Evolutionary conservation across 2,797 vertebrate species (phyloP).

Genomic region (Trichosurus vulpecula): DNA sequence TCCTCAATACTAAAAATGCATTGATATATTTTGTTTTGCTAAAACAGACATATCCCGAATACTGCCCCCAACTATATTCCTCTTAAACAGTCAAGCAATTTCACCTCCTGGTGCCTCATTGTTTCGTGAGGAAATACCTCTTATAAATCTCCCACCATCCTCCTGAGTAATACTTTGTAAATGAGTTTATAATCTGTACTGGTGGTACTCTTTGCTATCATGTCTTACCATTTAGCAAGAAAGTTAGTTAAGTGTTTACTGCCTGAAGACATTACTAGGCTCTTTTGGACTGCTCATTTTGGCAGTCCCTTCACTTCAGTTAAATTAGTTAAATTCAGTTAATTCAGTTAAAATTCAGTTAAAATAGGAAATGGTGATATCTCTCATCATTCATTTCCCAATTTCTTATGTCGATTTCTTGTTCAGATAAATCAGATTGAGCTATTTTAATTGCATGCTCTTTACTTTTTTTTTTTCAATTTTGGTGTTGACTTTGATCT

Average conservation of each 20-base stretch:
- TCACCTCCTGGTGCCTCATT: not conserved
- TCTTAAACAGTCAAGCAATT: not conserved
- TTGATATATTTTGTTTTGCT: not conserved
- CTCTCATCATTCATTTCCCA: not conserved
- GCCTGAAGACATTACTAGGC: not conserved
- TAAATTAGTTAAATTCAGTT: too few species aligned
- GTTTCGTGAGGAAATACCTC: too few species aligned
- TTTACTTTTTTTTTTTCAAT: not conserved
- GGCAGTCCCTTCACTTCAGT: not conserved
- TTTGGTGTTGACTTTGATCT: not conserved
- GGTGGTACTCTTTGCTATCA: not conserved
- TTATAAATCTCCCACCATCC: not conserved
- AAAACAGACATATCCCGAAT: not conserved
- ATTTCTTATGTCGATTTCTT: not conserved
- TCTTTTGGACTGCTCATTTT: not conserved
- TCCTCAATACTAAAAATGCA: not conserved
- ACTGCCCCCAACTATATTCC: not conserved
- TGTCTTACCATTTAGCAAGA: too few species aligned
- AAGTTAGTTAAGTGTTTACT: not conserved
- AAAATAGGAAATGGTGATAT: not conserved
- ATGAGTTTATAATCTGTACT: not conserved
- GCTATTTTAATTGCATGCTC: not conserved
- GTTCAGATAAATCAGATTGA: not conserved
- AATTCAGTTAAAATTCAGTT: too few species aligned
- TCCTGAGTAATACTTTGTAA: not conserved